A percentile compares a stretch with the other conserved stretches of the same genome.
Conservation (phyloP, 2,888 invertebrate species). For the Caenorhabditis sinica region DNA sequence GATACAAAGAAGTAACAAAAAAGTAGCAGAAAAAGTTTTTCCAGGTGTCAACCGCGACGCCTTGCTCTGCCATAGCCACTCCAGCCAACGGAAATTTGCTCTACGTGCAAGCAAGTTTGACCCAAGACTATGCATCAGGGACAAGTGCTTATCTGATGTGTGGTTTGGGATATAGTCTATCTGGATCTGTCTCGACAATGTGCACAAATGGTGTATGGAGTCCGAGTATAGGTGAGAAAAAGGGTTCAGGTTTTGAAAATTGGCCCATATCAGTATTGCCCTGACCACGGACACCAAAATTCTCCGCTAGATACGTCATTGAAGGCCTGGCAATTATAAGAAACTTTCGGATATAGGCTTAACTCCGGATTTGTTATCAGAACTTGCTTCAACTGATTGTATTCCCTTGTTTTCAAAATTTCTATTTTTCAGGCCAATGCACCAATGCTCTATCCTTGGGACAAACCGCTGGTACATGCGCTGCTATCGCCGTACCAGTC, state of each 20-base stretch:
- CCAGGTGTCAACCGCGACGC: constrained; percentile 42
- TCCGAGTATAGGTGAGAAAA: constrained; percentile 63
- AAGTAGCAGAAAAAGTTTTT: no score
- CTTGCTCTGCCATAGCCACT: constrained; percentile 29
- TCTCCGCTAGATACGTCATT: no score
- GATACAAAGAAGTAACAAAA: no score
- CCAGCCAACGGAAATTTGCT: constrained; percentile 55
- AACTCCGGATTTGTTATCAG: no score
- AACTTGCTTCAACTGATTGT: no score
- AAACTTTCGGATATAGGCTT: no score
- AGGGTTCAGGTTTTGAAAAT: not conserved
- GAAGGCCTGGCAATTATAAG: no score
- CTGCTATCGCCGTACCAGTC: constrained; percentile 13
- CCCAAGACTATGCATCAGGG: constrained; percentile 64
- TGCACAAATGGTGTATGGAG: constrained; percentile 73
- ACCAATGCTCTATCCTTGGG: constrained; percentile 41
- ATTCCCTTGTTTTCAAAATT: not conserved
- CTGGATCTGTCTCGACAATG: constrained; percentile 65
- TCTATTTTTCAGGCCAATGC: constrained; percentile 17
- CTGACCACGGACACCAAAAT: no score
- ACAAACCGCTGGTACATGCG: constrained; percentile 34
- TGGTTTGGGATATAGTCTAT: constrained; percentile 65
- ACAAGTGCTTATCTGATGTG: constrained; percentile 75
- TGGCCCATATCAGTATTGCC: no score
- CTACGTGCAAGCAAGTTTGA: constrained; percentile 57